Evolutionary conservation across 2,888 invertebrate species (phyloP), one percentile per base, ranked within the genome.

Genomic region (Perdita meconis): DNA sequence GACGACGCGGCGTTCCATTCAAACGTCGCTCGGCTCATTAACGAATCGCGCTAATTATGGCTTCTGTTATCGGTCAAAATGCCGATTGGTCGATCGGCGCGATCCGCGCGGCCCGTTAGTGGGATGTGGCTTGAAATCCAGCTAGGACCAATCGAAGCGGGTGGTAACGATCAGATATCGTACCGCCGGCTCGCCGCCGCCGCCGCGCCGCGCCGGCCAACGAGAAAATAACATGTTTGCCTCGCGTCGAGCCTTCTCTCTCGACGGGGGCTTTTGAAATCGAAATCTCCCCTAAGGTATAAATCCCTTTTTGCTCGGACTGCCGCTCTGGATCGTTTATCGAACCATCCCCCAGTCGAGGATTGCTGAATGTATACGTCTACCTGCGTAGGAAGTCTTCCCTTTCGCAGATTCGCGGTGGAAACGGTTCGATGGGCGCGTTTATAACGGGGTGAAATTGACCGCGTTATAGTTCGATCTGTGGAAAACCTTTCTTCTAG

Each of bases 21-120:
- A 30, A 30, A 30, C 30, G 30, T 30, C 66, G 78, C 73, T 75
- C 70, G 75, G 60, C 84, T 89, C 88, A 89, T 91, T 90, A 91
- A 90, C 89, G 86, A 90, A 90, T 88, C 89, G 82, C 70, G 87
- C 84, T 91, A 91, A 91, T 91, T 90, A 91, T 88, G 89, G 88
- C 86, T 78, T 82, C 65, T 73, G 83, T 90, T 91, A 91, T 91
- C 91, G 89, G 67, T 73, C 51, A 60, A 64, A 71, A 63, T 76
- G 71, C 66, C 82, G 87, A 90, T 90, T 91, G 91, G 90, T 63
- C 83, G 88, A 76, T 74, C 71, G 53, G 50, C 50, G 66, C 63
- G 80, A 80, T 73, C 73, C 80, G 69, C 71, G 69, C 71, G 44
- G 71, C 69, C 66, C 64, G 61, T 24, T 79, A 63, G 88, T 86